Evolutionary conservation across 2,888 invertebrate species (phyloP).

Genomic region (Gibbula magus): DNA sequence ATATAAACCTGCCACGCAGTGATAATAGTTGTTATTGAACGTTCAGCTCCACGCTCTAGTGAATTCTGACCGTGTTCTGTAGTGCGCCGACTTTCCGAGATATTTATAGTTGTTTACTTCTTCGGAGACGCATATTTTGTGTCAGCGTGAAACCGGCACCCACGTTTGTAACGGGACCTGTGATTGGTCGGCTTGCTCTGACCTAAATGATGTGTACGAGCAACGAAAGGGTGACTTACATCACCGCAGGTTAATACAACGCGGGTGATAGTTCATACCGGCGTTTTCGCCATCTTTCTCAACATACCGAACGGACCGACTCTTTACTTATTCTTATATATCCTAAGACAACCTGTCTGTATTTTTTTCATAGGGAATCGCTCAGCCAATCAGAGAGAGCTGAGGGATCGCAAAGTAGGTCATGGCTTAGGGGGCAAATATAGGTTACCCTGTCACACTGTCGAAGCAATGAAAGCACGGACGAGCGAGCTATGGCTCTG

Average conservation of each 20-base stretch:
- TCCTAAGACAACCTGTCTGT: not conserved
- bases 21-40: not conserved
- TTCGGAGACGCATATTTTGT: slow-evolving; percentile 32
- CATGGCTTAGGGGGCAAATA: slow-evolving; percentile 50
- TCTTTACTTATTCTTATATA: too few species aligned
- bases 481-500: slow-evolving; percentile 30
- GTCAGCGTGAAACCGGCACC: slow-evolving; percentile 26
- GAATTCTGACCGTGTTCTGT: not conserved
- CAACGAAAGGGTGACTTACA: slow-evolving; percentile 3
- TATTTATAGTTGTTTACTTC: slow-evolving; percentile 57
- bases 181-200: slow-evolving; percentile 40
- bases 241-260: not conserved
- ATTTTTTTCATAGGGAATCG: not conserved
- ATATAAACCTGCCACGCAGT: too few species aligned
- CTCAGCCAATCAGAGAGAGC: slow-evolving; percentile 3
- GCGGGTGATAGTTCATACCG: too few species aligned
- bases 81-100: slow-evolving; percentile 19
- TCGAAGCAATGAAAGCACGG: slow-evolving; percentile 49
- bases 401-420: slow-evolving; percentile 37
- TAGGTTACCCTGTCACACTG: slow-evolving; percentile 64
- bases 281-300: too few species aligned
- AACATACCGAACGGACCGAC: too few species aligned
- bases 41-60: not conserved
- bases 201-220: slow-evolving; percentile 32
- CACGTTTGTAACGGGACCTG: slow-evolving; percentile 32